Base-by-base conservation (phyloP, 1,140 invertebrate species). In the Sitobion miscanthi region DNA sequence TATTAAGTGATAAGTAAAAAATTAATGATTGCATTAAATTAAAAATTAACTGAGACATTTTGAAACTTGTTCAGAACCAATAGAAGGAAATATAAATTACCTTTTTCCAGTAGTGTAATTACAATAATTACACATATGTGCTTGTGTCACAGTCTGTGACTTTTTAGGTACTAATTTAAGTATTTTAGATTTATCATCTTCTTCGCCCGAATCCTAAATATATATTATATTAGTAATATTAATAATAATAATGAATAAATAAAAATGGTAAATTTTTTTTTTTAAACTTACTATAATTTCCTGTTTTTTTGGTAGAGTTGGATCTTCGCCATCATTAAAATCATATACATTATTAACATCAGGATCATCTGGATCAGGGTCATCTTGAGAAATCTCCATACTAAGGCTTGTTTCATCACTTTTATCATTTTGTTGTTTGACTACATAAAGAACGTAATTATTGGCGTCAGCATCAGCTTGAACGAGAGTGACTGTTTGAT, bases 401-500 rank as follows among this genome's bases (percentile, higher is more conserved):
- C 90, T 96, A 94, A 96, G 96, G 94, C 96, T 96, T 94, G 95
- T 93, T 45, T 95, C 95, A 38, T 95, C 95, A 93, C 96, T 96
- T 7, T 96, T 95, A 38, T 96, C 96, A 69, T 96, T 96, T 11
- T 96, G 96, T 14, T 96, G 96, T 95, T 97, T 97, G 94, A 98
- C 97, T 8, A 99, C 97, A 94, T 98, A 98, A 25, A 99, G 95
- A 0, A 99, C 98, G 95, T 98, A 99, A 95, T 97, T 98, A 2
- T 98, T 96, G 96, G 98, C 96, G 8, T 97, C 97, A 90, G 97
- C 96, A 94, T 97, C 97, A 3, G 96, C 96, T 93, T 98, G 98
- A 35, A 98, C 97, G 94, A 99, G 97, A 1, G 98, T 98, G 0
- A 99, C 97, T 5, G 98, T 97, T 95, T 98, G 98, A 95, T 97